Evolutionary conservation across 2,113 vertebrate species (phyloP), one percentile per base, ranked within the genome.

Genomic region (Xiphophorus hellerii): DNA sequence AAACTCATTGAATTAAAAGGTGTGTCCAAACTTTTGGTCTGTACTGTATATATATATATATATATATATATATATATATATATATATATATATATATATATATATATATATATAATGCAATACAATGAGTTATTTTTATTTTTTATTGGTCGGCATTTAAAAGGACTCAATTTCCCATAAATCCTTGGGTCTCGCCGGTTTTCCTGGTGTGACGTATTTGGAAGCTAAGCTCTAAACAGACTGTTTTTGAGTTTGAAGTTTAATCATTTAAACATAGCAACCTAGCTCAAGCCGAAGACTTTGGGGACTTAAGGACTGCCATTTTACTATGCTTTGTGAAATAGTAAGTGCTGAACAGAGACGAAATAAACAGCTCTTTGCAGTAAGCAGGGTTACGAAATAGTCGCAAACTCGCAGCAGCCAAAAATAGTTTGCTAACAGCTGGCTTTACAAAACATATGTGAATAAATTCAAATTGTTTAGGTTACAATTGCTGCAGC

Each of bases 161-260:
- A 79, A 88, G 51, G 51, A 89, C 89, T 31, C 73, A 29, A 81
- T 73, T 76, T 85, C 92, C 92, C 92, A 93, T 1, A 89, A 89
- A 77, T 10, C 86, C 42, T 29, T 33, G 66, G 54, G 30, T 29
- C 61, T n/a, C 81, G 76, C 83, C 67, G 17, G 15, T 54, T 11
- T 29, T 48, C 20, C 25, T 35, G 22, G 42, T 3, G 33, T 87
- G 89, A 88, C 88, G 84, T 78, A 42, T 0, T 11, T 74, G 61
- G 84, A 77, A 90, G 89, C 0, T 17, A 28, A 3, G 42, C 35
- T 3, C 39, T 29, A 62, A 60, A 66, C 65, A 80, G 20, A n/a
- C n/a, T 30, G 63, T 14, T 66, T n/a, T 65, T 35, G 58, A 79
- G 17, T 73, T 85, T 74, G 20, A 29, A 73, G 5, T 66, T 20